Evolutionary conservation across 2,888 invertebrate genomes (phyloP), one percentile per base, ranked within the genome.

Genomic region (Chymomyza amoena): DNA sequence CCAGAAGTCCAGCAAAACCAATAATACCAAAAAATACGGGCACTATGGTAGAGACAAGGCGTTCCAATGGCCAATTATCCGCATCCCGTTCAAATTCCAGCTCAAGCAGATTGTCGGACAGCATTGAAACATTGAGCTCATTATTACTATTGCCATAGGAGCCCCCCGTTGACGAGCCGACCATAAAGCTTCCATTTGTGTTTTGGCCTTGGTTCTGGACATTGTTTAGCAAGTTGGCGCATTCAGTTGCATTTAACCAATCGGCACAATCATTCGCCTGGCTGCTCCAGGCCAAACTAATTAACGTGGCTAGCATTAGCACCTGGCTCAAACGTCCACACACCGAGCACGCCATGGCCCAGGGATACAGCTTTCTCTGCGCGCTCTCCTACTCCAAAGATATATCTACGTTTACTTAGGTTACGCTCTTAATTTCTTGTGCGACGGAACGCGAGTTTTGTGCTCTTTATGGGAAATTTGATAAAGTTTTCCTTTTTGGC

Each of bases 1-100:
- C 98, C 65, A 97, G 93, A 9, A 98, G 92, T n/a, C 98, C 98
- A 51, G 97, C 94, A 39, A 97, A 93, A 64, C 96, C 96, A 75
- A 97, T 97, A 76, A 97, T 93, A 5, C 97, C 96, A 89, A 98
- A 98, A 88, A 97, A 94, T 52, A 96, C 93, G 15, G 96, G 96
- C 32, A 96, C 96, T 63, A 95, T 94, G 78, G 94, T 93, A 13
- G 94, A 94, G 0, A 96, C 95, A 63, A 96, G 93, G 62, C 93
- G 93, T 84, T 95, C 94, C 16, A 94, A 86, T 4, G 93, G 90
- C 84, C 93, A 93, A 79, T 92, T 93, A 80, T 93, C 93, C 65
- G 73, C 80, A 16, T 89, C 89, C 69, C 80, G 81, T 92, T 89
- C 90, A 66, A 89, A 92, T 62, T 90, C 90, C 76, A 87, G 84